Base-by-base conservation (phyloP, 2,797 vertebrate species). In the Clarias pachynema region DNA sequence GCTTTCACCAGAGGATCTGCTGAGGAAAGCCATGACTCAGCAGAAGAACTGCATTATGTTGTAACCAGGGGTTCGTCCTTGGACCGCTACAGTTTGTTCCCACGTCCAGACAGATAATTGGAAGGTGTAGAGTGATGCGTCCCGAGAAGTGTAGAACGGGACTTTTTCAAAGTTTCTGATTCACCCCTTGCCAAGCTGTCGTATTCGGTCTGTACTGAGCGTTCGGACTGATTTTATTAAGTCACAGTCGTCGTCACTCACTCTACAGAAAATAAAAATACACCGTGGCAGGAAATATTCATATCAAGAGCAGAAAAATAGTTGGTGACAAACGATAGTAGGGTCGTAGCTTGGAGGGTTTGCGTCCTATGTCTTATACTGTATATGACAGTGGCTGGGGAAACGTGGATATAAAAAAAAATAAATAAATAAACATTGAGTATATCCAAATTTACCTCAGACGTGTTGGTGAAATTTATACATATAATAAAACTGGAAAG, bases 21-120 rank as follows among this genome's bases (percentile, higher is more conserved):
- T 63, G 83, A 66, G 85, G 72, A 79, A 85, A 85, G 14, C 20
- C 24, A 62, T 84, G 78, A 77, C 53, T 72, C 79, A 65, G 83
- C 40, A 63, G 44, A 63, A 69, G 62, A 40, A 53, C 20, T 29
- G 73, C 49, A 29, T 22, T 26, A 57, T 75, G 53, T 57, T 40
- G 26, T 31, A 56, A 20, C 26, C 26, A 10, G 16, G 44, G 73
- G 49, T 57, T 57, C 57, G 16, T 29, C 26, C 73, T 31, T 57
- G 18, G n/a, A 75, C 49, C 49, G 20, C 49, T 4, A 2, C 44
- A 49, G 10, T 49, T 0, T 57, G 20, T 57, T 31, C 49, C 53
- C 49, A 31, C 49, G 72, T 29, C 15, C 72, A 74, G 72, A 73
- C 12, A 53, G 12, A 16, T 29, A 4, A 34, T 5, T 22, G 16